Evolutionary conservation across 2,888 invertebrate species (phyloP), one percentile per base, ranked within the genome.

Genomic region (Spialia ferax): DNA sequence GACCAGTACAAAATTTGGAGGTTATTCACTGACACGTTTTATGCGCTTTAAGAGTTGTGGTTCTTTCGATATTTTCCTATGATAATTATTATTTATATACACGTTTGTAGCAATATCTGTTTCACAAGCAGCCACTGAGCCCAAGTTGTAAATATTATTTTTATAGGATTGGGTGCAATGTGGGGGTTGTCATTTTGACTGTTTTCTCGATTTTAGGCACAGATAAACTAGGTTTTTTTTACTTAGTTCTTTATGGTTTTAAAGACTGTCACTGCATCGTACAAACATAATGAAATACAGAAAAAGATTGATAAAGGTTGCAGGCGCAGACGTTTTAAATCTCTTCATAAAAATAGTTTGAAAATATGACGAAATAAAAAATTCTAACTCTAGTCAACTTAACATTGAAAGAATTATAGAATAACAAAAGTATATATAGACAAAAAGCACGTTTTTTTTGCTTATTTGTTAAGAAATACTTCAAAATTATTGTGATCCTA

Each of bases 21-120:
- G 68, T 66, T 56, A 60, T 71, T 68, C 64, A 57, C 67, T 66
- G 69, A 59, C 54, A 6, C 11, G 11, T 26, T 23, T 26, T n/a
- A 10, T 18, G 10, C 45, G 15, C 22, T 50, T 48, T 48, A 22
- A 20, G n/a, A 10, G 22, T 48, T 48, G 48, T 48, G 20, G 42
- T 42, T 7, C 1, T 18, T 42, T n/a, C 10, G 8, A 11, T 23
- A 13, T 50, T 50, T 50, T 50, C 10, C 50, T 50, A 50, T 22
- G 7, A 13, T 45, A 45, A 6, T 38, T 4, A 42, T n/a, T n/a
- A 42, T 8, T 38, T n/a, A 38, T 38, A 38, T n/a, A 35, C 11
- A 35, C 32, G 1, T 35, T 10, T 10, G 32, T 15, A 15, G n/a
- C 15, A 7, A 7, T 15, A 8, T 42, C 15, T 1, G 42, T 42